A percentile compares a stretch with the other conserved stretches of the same genome.
These are phyloP conservation scores for Enteromius viviparus DNA, from an alignment of 2,797 vertebrate genomes.

Conservation along the genomic window DNA sequence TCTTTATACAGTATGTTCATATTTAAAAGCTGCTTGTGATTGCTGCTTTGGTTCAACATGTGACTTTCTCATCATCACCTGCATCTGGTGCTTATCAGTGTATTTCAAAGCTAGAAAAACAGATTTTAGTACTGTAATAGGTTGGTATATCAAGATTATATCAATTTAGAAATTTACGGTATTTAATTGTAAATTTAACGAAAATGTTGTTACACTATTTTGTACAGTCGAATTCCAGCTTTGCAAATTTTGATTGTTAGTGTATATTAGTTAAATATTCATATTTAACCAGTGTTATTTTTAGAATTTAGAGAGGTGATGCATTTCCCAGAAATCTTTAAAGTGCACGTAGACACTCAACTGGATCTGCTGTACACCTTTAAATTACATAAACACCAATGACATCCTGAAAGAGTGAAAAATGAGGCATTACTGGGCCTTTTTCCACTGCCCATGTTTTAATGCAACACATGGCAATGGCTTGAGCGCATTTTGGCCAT, in stretches of 20 bases:
- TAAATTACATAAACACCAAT: slow-evolving; percentile 19
- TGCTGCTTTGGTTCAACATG: too few species aligned
- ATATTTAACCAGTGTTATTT: background rate
- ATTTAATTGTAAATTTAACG: too few species aligned
- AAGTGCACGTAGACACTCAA: slow-evolving; percentile 5
- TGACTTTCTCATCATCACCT: too few species aligned
- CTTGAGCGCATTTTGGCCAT: slow-evolving; percentile 44
- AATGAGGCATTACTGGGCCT: slow-evolving; percentile 46
- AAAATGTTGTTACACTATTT: too few species aligned
- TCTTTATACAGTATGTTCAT: too few species aligned
- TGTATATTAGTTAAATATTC: background rate
- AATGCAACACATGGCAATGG: slow-evolving; percentile 59
- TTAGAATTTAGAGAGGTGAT: background rate
- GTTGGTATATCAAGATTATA: too few species aligned
- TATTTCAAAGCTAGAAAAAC: too few species aligned
- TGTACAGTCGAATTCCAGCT: background rate
- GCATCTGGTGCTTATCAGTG: too few species aligned
- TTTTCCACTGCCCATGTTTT: slow-evolving; percentile 47
- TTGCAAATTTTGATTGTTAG: background rate
- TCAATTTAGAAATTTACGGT: too few species aligned
- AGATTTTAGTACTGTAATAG: too few species aligned
- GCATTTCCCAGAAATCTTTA: background rate
- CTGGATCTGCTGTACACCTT: slow-evolving; percentile 13
- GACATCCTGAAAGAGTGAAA: slow-evolving; percentile 47
- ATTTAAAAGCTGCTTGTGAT: too few species aligned